Evolutionary conservation across 2,113 vertebrate species (phyloP).

Genomic region (Ochotona princeps): DNA sequence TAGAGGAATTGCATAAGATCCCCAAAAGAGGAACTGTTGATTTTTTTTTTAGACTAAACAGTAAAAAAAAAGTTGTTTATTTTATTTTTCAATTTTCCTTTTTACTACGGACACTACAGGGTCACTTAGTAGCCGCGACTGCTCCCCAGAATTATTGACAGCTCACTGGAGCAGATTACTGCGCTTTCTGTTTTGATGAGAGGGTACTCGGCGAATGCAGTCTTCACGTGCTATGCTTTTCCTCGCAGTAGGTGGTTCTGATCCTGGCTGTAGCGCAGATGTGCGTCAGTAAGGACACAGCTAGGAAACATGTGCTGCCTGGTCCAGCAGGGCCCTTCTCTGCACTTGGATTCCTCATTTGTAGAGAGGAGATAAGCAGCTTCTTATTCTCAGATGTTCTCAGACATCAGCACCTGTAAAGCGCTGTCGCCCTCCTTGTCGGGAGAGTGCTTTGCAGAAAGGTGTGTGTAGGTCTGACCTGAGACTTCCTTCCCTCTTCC

Average conservation of each 20-base stretch:
- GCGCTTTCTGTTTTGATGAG: neutral
- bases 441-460: neutral
- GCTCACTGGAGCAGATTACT: neutral
- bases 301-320: conserved; percentile 18
- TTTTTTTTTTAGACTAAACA: conserved; percentile 71
- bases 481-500: neutral
- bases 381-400: neutral
- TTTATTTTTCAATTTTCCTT: neutral
- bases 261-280: neutral
- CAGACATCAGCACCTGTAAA: neutral
- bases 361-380: conserved; percentile 17
- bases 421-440: neutral
- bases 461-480: neutral
- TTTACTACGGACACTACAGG: conserved; percentile 56
- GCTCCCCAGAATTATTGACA: neutral
- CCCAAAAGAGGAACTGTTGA: conserved; percentile 80
- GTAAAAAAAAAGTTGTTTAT: conserved; percentile 18
- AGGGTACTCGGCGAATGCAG: neutral
- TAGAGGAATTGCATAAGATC: conserved; percentile 75
- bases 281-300: neutral
- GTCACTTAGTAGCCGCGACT: conserved; percentile 32
- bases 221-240: conserved; percentile 25
- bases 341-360: conserved; percentile 58
- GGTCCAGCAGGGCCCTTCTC: neutral
- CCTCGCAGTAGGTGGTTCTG: neutral